Evolutionary conservation across 2,888 invertebrate species (phyloP).

Genomic region (Drosophila recens): DNA sequence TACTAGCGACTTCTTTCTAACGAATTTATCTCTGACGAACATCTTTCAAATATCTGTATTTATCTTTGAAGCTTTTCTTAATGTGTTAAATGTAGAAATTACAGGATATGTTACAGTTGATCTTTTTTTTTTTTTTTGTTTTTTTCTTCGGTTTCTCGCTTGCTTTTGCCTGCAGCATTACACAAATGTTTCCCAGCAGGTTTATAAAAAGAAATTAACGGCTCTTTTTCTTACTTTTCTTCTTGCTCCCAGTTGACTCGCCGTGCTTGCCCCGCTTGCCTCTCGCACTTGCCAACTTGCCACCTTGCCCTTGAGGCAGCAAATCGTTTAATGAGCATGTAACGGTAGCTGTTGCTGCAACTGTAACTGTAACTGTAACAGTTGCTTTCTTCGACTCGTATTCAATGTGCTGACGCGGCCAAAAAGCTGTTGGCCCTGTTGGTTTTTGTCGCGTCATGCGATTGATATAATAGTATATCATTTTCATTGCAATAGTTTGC

Average conservation of each 20-base stretch:
- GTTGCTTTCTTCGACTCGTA: background rate
- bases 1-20: background rate
- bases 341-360: constrained; percentile 31
- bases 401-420: constrained; percentile 38
- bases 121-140: background rate
- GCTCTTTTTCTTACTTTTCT: constrained; percentile 70
- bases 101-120: constrained; percentile 17
- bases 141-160: constrained; percentile 5
- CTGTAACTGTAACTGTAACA: constrained; percentile 12
- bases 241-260: background rate
- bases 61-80: too few relatives aligned
- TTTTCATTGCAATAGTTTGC: constrained; percentile 19
- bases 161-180: constrained; percentile 45
- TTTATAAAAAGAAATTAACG: constrained; percentile 86
- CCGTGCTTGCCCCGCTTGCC: background rate
- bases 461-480: constrained; percentile 59
- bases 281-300: constrained; percentile 12
- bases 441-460: constrained; percentile 45
- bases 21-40: background rate
- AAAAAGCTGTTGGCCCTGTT: constrained; percentile 25
- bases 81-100: too few relatives aligned
- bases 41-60: too few relatives aligned
- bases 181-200: constrained; percentile 85
- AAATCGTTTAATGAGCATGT: constrained; percentile 85
- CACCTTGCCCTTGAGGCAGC: constrained; percentile 53